Percentiles rank a stretch among this genome's conserved stretches.
phyloP scores from a whole-genome alignment of 2,888 invertebrate genomes.

The Aelia acuminata region DNA sequence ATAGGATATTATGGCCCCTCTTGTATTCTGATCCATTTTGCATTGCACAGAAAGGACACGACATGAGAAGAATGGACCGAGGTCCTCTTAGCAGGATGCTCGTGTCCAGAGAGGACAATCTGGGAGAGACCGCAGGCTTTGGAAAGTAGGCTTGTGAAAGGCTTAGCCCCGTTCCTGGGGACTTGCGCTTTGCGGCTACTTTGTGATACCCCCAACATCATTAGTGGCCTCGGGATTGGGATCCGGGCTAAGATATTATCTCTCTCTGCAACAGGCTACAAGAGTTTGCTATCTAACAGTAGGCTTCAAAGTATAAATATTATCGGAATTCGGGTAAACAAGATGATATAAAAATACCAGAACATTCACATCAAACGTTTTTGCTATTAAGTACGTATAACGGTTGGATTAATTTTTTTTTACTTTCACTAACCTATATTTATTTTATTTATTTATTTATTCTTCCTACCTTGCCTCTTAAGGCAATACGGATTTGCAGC shows the following conservation, averaged over 20 bases:
- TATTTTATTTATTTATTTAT: no score
- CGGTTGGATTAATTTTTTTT: no score
- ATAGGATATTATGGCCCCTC: neutral
- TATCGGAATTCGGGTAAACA: no score
- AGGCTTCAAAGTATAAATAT: no score
- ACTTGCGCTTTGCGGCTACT: neutral
- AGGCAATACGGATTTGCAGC: no score
- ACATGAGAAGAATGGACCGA: neutral
- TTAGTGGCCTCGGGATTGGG: neutral
- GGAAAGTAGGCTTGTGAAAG: slow-evolving; percentile 36
- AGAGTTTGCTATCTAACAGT: no score
- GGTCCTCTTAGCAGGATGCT: neutral
- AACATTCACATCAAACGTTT: no score
- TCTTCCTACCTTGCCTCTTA: no score
- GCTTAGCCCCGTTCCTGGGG: neutral
- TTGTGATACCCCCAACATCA: neutral
- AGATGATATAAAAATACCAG: no score
- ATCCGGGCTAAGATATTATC: neutral
- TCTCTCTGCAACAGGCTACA: no score
- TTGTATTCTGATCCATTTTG: neutral
- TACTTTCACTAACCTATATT: no score
- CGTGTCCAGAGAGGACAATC: neutral
- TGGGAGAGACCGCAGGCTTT: neutral
- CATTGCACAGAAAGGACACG: neutral
- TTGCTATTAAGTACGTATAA: no score